phyloP scores from a whole-genome alignment of 2,113 vertebrate genomes.

The Mellivora capensis region DNA sequence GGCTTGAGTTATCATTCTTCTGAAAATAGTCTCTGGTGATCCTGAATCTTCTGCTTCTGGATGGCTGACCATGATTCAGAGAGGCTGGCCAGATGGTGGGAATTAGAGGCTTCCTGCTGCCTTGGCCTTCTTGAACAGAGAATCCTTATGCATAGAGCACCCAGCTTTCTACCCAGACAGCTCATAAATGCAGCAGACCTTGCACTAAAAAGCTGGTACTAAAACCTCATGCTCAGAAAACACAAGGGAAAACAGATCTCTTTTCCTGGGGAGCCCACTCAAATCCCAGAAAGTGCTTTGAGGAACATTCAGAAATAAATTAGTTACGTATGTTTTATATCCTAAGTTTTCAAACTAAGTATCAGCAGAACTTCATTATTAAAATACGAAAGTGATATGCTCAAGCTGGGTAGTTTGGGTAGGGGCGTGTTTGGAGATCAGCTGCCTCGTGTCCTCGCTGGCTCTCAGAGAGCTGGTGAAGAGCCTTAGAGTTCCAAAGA shows the following conservation, averaged over 20 bases:
- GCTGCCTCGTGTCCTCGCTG: not conserved
- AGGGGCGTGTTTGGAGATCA: not conserved
- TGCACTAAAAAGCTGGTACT: not conserved
- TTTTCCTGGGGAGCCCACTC: constrained; percentile 9
- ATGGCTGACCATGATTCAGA: not conserved
- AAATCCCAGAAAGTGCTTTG: not conserved
- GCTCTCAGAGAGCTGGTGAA: not conserved
- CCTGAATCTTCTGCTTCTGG: not conserved
- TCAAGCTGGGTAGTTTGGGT: not conserved
- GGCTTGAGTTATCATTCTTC: constrained; percentile 4
- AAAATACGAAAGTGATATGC: not conserved
- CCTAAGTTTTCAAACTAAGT: not conserved
- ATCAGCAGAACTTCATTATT: not conserved
- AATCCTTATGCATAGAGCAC: not conserved
- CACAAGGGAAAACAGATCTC: not conserved
- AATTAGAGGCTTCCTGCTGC: not conserved
- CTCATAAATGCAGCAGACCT: not conserved
- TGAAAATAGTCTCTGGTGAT: constrained; percentile 43
- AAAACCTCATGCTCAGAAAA: not conserved
- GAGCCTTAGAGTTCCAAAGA: not conserved
- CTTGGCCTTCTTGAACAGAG: not conserved
- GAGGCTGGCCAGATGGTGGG: not conserved
- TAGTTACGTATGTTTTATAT: constrained; percentile 13
- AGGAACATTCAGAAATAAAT: constrained; percentile 43
- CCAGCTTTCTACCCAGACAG: not conserved